Base-by-base conservation (phyloP, 92 coral and sea anemone genomes). In the Hydrozoanthus gracilis region DNA sequence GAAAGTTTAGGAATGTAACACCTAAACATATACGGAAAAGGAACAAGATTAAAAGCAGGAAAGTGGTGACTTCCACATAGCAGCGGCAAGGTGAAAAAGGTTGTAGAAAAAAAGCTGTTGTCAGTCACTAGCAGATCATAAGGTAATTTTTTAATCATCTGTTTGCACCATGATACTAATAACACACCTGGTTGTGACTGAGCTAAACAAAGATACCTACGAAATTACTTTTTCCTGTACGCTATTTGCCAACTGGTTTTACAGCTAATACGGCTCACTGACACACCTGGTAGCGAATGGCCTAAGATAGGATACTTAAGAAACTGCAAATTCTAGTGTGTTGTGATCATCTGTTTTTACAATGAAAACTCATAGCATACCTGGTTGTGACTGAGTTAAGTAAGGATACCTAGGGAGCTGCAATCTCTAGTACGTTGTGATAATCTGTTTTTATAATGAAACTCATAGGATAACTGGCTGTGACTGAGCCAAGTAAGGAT, bases 201-300 rank as follows among this genome's bases (percentile, higher is more conserved):
- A 27, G 8, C 47, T 60, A 39, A 12, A 10, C 13, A 11, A 47
- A 9, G 20, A 16, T 70, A 92, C 99, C 93, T 86, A 96, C 99
- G 99, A 98, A 39, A 96, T 93, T 73, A 91, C 96, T 84, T 95
- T 92, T 87, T 96, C 99, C 85, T 96, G 99, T 50, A 96, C 94
- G 79, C 95, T 96, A 90, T 96, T 27, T n/a, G n/a, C n/a, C n/a
- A 56, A 3, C n/a, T 56, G 4, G 10, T 56, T 56, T 0, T 7
- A 4, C 14, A n/a, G n/a, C n/a, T n/a, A n/a, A n/a, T n/a, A n/a
- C n/a, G n/a, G n/a, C n/a, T n/a, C n/a, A n/a, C n/a, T n/a, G n/a
- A n/a, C n/a, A n/a, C n/a, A 56, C n/a, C 62, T 56, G 13, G 62
- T 56, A 9, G 13, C 9, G 18, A 45, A 27, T 27, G 20, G 52